These are phyloP conservation scores for Gymnoscelis rufifasciata DNA, from an alignment of 2,888 invertebrate species.

Conservation along the genomic window DNA sequence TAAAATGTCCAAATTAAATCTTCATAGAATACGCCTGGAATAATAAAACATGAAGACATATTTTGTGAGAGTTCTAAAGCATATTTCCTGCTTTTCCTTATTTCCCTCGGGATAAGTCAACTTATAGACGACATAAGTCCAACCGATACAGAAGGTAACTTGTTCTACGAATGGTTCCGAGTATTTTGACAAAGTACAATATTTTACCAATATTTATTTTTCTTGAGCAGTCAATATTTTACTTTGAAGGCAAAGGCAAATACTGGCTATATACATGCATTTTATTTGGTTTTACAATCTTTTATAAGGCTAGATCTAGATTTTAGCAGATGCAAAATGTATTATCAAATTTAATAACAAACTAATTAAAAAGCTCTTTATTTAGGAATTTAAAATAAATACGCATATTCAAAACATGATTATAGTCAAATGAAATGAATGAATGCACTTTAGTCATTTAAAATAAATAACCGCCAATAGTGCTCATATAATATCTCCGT, in stretches of 20 bases:
- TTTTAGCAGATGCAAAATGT: too few species aligned
- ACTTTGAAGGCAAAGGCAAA: too few species aligned
- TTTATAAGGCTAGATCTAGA: too few species aligned
- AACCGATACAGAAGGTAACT: constrained; percentile 44
- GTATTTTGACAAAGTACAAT: neutral
- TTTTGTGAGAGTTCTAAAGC: constrained; percentile 64
- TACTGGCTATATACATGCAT: too few species aligned
- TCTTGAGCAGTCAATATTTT: too few species aligned
- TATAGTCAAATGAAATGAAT: too few species aligned
- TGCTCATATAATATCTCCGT: constrained; percentile 4
- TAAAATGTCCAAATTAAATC: constrained; percentile 42
- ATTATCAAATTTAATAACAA: too few species aligned
- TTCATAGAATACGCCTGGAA: constrained; percentile 44
- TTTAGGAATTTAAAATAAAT: too few species aligned
- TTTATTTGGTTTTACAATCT: too few species aligned
- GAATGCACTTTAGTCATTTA: neutral
- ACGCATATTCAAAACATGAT: too few species aligned
- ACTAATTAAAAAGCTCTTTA: too few species aligned
- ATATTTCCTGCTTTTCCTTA: constrained; percentile 69
- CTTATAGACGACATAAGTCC: constrained; percentile 70
- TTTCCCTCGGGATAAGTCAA: constrained; percentile 73
- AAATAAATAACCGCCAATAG: neutral
- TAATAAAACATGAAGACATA: constrained; percentile 62
- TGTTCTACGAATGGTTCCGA: constrained; percentile 13
- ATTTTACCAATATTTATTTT: neutral